A percentile compares a stretch with the other conserved stretches of the same genome.
Evolutionary conservation across 2,113 vertebrate genomes (phyloP).

Genomic region (Orycteropus afer): DNA sequence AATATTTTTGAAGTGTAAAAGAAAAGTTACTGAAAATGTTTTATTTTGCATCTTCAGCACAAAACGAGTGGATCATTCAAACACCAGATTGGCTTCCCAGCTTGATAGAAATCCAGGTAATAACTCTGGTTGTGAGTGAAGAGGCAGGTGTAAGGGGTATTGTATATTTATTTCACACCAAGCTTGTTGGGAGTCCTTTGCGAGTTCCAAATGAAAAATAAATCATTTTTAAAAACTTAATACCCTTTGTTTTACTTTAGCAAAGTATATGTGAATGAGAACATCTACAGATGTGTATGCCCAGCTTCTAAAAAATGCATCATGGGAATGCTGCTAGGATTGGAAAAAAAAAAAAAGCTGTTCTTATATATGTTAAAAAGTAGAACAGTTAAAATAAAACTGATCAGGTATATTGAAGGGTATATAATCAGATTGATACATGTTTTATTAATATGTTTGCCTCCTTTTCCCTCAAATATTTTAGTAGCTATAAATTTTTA

Average conservation of each 20-base stretch:
- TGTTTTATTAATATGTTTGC: neutral
- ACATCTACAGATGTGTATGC: neutral
- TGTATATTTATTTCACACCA: neutral
- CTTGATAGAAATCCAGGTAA: conserved; percentile 95
- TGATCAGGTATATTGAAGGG: neutral
- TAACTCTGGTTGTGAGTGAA: neutral
- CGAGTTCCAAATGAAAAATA: neutral
- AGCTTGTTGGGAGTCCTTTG: neutral
- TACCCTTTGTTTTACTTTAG: neutral
- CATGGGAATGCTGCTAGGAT: too few relatives aligned
- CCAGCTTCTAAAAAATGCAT: neutral
- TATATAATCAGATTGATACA: neutral
- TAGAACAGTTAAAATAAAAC: conserved; percentile 30
- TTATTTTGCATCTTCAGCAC: conserved; percentile 86
- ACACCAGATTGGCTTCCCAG: conserved; percentile 93
- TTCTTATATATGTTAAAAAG: conserved; percentile 39
- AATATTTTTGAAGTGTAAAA: neutral
- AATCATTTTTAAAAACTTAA: neutral
- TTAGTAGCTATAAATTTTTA: conserved; percentile 26
- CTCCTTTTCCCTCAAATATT: neutral
- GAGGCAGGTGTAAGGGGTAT: neutral
- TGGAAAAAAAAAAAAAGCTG: neutral
- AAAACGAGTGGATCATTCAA: conserved; percentile 94
- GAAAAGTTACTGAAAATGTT: conserved; percentile 50
- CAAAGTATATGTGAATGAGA: neutral